These are phyloP conservation scores for Rhipidura dahli DNA, from an alignment of 2,113 vertebrate species.

Conservation along the genomic window DNA sequence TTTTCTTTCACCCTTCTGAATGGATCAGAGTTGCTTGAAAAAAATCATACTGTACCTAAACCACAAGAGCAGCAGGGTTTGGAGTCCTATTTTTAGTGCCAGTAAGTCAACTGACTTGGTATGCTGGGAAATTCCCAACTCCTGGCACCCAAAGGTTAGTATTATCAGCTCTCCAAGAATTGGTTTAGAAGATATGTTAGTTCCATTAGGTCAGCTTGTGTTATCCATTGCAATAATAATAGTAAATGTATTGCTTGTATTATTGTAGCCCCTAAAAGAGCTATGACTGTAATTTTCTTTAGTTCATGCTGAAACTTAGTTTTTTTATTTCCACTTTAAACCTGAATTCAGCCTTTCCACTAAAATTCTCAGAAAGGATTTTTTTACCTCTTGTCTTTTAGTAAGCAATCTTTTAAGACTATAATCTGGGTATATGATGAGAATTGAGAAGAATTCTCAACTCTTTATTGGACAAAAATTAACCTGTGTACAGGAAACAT, in stretches of 20 bases:
- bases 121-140: constrained; percentile 5
- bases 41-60: not conserved
- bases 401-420: not conserved
- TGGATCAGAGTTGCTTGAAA: not conserved
- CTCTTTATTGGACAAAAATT: not conserved
- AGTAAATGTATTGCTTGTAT: constrained; percentile 20
- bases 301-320: not conserved
- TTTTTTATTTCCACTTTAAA: not conserved
- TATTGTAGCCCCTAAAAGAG: not conserved
- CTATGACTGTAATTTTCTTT: not conserved
- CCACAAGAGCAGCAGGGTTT: not conserved
- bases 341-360: not conserved
- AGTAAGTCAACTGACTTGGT: not conserved
- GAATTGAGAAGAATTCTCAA: not conserved
- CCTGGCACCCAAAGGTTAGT: constrained; percentile 4
- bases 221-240: constrained; percentile 34
- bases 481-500: not conserved
- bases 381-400: not conserved
- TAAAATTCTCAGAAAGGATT: not conserved
- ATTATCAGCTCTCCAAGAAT: constrained; percentile 21
- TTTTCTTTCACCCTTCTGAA: not conserved
- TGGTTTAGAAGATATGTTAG: not conserved
- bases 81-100: constrained; percentile 12
- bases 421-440: not conserved
- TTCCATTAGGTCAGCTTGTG: constrained; percentile 25